Evolutionary conservation across 2,113 vertebrate species (phyloP).

Genomic region (Mustela nigripes): DNA sequence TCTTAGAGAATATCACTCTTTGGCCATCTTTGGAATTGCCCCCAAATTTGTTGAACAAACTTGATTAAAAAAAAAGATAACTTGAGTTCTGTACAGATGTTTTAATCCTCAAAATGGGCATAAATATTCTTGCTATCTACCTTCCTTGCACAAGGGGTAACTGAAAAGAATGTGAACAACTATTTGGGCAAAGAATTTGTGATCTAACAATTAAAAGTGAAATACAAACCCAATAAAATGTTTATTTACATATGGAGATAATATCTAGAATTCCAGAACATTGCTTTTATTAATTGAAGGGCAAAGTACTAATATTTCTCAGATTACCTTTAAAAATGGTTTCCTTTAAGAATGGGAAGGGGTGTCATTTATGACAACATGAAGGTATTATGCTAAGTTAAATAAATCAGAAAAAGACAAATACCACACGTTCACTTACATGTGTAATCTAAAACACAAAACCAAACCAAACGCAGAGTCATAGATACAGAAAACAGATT

Average conservation of each 20-base stretch:
- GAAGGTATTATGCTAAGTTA: neutral
- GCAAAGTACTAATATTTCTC: neutral
- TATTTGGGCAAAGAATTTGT: conserved; percentile 39
- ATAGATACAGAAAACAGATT: neutral
- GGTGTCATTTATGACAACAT: neutral
- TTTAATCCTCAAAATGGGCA: conserved; percentile 29
- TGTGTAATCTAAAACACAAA: neutral
- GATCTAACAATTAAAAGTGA: conserved; percentile 1
- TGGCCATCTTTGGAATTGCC: neutral
- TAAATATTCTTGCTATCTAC: neutral
- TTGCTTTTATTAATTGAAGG: conserved; percentile 40
- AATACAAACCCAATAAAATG: conserved; percentile 7
- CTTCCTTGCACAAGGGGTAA: neutral
- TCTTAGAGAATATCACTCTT: neutral
- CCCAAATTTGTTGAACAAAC: neutral
- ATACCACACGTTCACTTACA: neutral
- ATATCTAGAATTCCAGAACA: neutral
- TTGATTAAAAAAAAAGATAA: neutral
- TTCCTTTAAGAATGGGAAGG: conserved; percentile 19
- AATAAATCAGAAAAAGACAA: neutral
- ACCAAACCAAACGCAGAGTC: neutral
- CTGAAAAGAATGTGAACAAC: neutral
- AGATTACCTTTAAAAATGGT: conserved; percentile 48
- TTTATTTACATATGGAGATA: conserved; percentile 6
- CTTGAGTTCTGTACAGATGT: neutral